A percentile compares a stretch with the other conserved stretches of the same genome.
phyloP scores from a whole-genome alignment of 1,140 invertebrate genomes.

The Drosophila nannoptera region DNA sequence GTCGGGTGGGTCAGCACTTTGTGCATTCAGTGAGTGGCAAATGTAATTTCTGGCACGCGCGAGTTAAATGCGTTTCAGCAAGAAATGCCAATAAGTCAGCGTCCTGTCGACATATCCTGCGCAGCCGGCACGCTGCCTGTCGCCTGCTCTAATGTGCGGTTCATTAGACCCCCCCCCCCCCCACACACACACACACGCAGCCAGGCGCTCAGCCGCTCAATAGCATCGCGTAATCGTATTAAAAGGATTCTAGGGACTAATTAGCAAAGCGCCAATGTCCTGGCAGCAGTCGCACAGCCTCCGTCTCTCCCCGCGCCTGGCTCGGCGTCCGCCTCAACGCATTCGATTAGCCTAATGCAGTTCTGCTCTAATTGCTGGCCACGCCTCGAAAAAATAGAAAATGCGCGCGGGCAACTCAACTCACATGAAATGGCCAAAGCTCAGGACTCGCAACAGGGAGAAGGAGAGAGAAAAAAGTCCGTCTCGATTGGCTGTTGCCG shows the following conservation, averaged over 20 bases:
- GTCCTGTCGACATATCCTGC: constrained; percentile 12
- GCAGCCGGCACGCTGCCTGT: constrained; percentile 16
- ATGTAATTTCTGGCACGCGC: constrained; percentile 46
- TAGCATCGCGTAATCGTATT: constrained; percentile 62
- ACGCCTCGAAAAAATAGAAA: neutral
- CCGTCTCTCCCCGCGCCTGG: constrained; percentile 21
- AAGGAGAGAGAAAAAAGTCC: constrained; percentile 30
- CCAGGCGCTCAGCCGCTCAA: constrained; percentile 26
- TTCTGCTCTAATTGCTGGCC: constrained; percentile 60
- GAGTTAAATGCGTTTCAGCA: constrained; percentile 58
- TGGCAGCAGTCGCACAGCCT: constrained; percentile 17
- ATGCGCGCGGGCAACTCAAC: neutral
- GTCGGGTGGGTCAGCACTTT: neutral
- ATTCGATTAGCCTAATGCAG: constrained; percentile 73
- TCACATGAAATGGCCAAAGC: constrained; percentile 13
- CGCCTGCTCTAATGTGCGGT: constrained; percentile 65
- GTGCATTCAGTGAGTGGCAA: constrained; percentile 8
- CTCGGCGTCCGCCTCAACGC: constrained; percentile 22
- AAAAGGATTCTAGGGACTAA: constrained; percentile 74
- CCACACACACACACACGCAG: constrained; percentile 5
- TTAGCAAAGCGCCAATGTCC: constrained; percentile 53
- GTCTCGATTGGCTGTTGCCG: constrained; percentile 49
- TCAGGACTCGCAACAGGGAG: too few relatives aligned
- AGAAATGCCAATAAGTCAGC: constrained; percentile 66
- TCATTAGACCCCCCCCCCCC: constrained; percentile 52